Percentiles rank a stretch among this genome's conserved stretches.
Conservation (phyloP, 2,797 vertebrate genomes). For the Acanthornis magna region DNA sequence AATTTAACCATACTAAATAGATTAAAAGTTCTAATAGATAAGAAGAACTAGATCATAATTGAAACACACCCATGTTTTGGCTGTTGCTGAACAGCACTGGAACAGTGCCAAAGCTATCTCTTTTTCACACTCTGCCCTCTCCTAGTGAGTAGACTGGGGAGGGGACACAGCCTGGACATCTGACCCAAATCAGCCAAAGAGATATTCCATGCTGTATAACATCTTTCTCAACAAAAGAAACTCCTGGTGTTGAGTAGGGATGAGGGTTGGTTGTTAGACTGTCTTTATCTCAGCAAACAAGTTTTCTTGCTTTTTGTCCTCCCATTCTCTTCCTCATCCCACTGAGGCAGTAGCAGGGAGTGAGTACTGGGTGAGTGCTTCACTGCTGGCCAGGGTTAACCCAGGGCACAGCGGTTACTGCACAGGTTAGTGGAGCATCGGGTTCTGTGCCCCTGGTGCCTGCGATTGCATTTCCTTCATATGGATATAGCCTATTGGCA, state of each 20-base stretch:
- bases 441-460: not conserved
- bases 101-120: not conserved
- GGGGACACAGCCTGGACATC: not conserved
- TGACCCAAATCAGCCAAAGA: not conserved
- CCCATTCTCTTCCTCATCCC: not conserved
- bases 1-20: not conserved
- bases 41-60: not conserved
- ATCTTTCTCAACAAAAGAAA: not conserved
- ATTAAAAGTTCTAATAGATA: not conserved
- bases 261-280: not conserved
- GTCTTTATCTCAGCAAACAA: not conserved
- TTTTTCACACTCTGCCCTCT: not conserved
- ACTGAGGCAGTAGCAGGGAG: not conserved
- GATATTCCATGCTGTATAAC: fast-evolving
- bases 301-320: not conserved
- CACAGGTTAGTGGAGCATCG: fast-evolving
- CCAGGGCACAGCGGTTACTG: fast-evolving
- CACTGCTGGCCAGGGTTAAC: not conserved
- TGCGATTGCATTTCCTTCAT: not conserved
- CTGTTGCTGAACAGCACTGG: not conserved
- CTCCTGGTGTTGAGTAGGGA: fast-evolving
- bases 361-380: not conserved
- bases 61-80: not conserved
- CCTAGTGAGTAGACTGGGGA: not conserved
- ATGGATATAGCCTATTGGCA: not conserved